Conservation (phyloP, 2,888 invertebrate species). For the Laspeyria flexula region DNA sequence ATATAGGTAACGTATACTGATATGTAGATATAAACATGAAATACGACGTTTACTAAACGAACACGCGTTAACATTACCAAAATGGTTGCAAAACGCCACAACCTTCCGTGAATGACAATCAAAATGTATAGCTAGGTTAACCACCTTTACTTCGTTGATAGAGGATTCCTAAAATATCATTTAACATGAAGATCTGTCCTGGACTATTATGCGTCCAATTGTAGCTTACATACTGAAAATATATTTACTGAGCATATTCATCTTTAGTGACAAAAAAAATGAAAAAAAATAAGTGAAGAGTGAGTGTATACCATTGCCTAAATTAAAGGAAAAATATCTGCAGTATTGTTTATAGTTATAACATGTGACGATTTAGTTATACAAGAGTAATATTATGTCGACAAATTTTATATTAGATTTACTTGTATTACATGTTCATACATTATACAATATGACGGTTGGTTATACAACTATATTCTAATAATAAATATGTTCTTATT, state of each 20-base stretch:
- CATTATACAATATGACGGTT: background rate
- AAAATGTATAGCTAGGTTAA: constrained; percentile 11
- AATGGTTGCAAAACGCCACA: constrained; percentile 58
- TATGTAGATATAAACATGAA: constrained; percentile 33
- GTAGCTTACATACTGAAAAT: too few relatives aligned
- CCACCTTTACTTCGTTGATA: constrained; percentile 10
- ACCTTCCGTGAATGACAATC: constrained; percentile 57
- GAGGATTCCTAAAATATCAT: background rate
- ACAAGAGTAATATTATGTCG: background rate
- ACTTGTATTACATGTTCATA: constrained; percentile 12
- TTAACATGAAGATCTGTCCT: too few relatives aligned
- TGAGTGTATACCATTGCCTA: too few relatives aligned
- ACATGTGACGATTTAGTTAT: background rate
- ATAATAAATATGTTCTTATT: too few relatives aligned
- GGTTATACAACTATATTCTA: background rate
- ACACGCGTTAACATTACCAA: constrained; percentile 65
- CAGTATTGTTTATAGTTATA: too few relatives aligned
- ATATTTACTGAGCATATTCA: too few relatives aligned
- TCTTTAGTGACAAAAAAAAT: too few relatives aligned
- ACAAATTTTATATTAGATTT: background rate
- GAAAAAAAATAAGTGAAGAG: too few relatives aligned
- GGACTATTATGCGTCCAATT: too few relatives aligned
- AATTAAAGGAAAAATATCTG: too few relatives aligned
- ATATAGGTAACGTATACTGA: too few relatives aligned
- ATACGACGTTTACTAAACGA: constrained; percentile 44